Percentiles rank a stretch among this genome's conserved stretches.
Conservation (phyloP, 2,888 invertebrate genomes). For the Drosophila trichaetosa region DNA sequence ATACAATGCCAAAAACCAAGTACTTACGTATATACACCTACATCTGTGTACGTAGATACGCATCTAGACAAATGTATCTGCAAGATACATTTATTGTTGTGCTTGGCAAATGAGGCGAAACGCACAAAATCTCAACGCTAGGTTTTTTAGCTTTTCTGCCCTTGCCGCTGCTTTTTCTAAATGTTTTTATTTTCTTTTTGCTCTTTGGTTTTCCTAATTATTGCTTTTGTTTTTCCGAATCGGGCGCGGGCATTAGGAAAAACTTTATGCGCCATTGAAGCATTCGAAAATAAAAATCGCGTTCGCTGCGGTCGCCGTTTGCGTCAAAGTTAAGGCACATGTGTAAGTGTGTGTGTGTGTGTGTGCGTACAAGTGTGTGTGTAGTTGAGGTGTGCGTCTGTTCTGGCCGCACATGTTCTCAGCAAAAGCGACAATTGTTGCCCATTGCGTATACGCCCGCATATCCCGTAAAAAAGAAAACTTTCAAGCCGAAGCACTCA, state of each 20-base stretch:
- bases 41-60: slow-evolving; percentile 26
- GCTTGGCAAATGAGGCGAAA: slow-evolving; percentile 82
- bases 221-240: slow-evolving; percentile 78
- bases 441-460: slow-evolving; percentile 71
- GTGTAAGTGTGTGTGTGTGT: slow-evolving; percentile 18
- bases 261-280: slow-evolving; percentile 80
- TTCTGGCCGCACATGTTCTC: slow-evolving; percentile 44
- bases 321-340: slow-evolving; percentile 57
- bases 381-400: slow-evolving; percentile 46
- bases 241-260: slow-evolving; percentile 80
- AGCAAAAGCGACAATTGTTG: slow-evolving; percentile 55
- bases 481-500: not conserved
- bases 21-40: slow-evolving; percentile 22
- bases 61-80: slow-evolving; percentile 58
- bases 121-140: slow-evolving; percentile 58
- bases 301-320: slow-evolving; percentile 61
- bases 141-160: slow-evolving; percentile 58
- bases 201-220: slow-evolving; percentile 61
- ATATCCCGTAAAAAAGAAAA: slow-evolving; percentile 27
- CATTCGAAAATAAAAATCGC: slow-evolving; percentile 78
- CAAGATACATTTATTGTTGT: slow-evolving; percentile 53
- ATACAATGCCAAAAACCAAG: not conserved
- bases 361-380: slow-evolving; percentile 14
- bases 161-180: slow-evolving; percentile 39
- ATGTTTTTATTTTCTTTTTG: slow-evolving; percentile 19